phyloP scores from a whole-genome alignment of 2,113 vertebrate genomes.

The Sapayoa aenigma region DNA sequence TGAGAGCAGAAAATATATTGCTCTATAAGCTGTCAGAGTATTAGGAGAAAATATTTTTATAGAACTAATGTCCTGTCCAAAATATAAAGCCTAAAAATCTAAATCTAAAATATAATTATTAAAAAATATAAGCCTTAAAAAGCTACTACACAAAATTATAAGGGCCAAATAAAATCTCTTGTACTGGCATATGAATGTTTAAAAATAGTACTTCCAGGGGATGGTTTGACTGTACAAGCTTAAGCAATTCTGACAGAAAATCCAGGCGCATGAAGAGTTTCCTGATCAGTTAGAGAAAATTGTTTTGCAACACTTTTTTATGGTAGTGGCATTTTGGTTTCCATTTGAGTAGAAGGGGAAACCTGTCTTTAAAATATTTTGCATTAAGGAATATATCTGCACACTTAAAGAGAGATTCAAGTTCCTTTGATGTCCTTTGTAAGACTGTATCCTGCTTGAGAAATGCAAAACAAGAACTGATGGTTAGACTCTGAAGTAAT shows the following conservation, averaged over 20 bases:
- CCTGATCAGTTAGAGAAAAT: neutral
- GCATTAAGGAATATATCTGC: neutral
- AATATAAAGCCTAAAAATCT: neutral
- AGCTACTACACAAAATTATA: neutral
- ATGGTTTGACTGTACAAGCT: constrained; percentile 20
- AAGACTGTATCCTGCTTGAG: neutral
- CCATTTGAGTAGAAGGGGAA: neutral
- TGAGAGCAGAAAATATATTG: neutral
- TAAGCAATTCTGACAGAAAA: constrained; percentile 22
- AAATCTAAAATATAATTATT: too few relatives aligned
- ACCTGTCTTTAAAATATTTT: neutral
- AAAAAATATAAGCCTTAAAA: neutral
- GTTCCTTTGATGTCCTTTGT: neutral
- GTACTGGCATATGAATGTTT: neutral
- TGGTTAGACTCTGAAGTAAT: neutral
- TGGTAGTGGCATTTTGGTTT: neutral
- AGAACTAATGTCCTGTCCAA: neutral
- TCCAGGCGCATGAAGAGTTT: neutral
- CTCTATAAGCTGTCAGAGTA: neutral
- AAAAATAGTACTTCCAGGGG: constrained; percentile 38
- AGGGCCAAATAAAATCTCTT: neutral
- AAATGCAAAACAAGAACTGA: neutral
- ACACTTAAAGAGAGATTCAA: neutral
- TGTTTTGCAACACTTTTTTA: neutral
- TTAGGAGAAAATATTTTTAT: neutral